Conservation (phyloP, 1,140 invertebrate species). For the Bombus soroeensis region DNA sequence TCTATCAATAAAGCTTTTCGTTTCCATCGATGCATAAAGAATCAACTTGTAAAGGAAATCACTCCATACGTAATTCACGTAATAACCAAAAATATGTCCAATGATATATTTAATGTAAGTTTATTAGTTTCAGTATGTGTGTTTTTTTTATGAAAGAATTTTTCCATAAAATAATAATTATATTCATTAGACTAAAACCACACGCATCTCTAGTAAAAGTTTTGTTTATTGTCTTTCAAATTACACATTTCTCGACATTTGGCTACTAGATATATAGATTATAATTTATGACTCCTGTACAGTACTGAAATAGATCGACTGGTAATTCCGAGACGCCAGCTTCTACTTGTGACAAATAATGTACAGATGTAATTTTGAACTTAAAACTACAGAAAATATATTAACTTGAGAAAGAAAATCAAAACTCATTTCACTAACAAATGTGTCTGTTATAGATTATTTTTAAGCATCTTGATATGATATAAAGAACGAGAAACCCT, state of each 20-base stretch:
- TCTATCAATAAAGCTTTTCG: constrained; percentile 29
- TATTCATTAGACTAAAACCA: background rate
- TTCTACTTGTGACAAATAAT: constrained; percentile 10
- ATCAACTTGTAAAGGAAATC: background rate
- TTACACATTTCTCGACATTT: background rate
- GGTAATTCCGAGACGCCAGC: background rate
- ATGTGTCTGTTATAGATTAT: background rate
- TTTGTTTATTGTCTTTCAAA: background rate
- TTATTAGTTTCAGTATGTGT: too few species aligned
- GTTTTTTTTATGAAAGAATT: background rate
- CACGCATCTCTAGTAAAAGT: background rate
- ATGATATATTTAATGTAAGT: background rate
- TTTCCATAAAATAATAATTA: background rate
- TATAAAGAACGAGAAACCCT: too few species aligned
- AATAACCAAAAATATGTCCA: background rate
- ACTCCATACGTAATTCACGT: background rate
- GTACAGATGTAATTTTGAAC: background rate
- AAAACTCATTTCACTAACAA: background rate
- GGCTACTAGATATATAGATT: background rate
- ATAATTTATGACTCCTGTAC: background rate
- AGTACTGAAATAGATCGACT: background rate
- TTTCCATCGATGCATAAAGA: background rate
- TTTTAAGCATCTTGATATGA: background rate
- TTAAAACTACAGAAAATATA: background rate
- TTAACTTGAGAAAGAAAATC: background rate